Evolutionary conservation across 2,797 vertebrate genomes (phyloP).

Genomic region (Graptemys geographica): DNA sequence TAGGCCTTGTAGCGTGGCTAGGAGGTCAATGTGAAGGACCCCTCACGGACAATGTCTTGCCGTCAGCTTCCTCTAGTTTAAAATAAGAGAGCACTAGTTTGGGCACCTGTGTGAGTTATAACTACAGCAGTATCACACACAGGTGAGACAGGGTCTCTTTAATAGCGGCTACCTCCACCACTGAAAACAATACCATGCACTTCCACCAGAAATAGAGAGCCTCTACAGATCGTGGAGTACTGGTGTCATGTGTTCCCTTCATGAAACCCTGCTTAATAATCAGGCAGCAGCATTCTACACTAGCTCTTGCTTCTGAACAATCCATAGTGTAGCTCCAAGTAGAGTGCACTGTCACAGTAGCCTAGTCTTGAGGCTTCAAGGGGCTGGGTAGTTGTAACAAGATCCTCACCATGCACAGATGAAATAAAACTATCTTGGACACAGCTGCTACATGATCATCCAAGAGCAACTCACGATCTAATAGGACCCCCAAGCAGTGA

Average conservation of each 20-base stretch:
- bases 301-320: neutral
- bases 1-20: conserved; percentile 33
- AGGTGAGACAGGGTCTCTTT: neutral
- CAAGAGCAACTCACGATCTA: neutral
- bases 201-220: neutral
- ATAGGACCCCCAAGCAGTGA: neutral
- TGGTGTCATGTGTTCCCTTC: neutral
- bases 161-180: neutral
- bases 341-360: neutral
- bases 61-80: neutral
- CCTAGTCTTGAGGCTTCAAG: neutral
- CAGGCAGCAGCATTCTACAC: neutral
- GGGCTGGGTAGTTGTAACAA: neutral
- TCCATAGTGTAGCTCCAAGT: neutral
- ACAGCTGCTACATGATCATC: neutral
- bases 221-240: neutral
- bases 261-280: neutral
- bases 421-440: neutral
- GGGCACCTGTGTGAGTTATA: conserved; percentile 5
- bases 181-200: neutral
- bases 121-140: neutral
- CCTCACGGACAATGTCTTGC: neutral
- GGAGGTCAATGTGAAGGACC: conserved; percentile 57
- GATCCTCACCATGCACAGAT: neutral
- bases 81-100: neutral